A percentile compares a stretch with the other conserved stretches of the same genome.
Conservation (phyloP, 2,113 vertebrate genomes). For the Sylvia atricapilla region DNA sequence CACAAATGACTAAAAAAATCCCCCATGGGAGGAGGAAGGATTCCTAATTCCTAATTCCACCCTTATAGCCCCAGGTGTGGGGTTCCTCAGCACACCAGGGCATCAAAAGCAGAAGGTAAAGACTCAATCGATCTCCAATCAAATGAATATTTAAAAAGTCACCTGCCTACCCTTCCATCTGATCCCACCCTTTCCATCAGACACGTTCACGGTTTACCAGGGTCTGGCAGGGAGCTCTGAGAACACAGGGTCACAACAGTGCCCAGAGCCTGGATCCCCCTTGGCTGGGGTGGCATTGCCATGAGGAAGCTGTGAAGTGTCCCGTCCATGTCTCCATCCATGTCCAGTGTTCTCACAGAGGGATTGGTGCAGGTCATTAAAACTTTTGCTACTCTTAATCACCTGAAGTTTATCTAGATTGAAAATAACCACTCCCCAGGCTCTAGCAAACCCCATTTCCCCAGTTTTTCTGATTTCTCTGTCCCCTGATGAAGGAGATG, state of each 20-base stretch:
- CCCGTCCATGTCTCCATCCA: accelerated
- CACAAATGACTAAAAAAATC: background rate
- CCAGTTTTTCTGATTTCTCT: background rate
- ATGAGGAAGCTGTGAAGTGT: accelerated
- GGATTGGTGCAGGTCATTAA: background rate
- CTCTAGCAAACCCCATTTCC: background rate
- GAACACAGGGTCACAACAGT: accelerated
- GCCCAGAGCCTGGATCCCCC: accelerated
- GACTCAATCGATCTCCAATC: background rate
- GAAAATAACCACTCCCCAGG: background rate
- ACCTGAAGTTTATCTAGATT: background rate
- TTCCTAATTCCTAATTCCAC: no score
- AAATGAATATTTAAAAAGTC: background rate
- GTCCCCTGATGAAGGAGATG: accelerated
- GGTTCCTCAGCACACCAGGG: background rate
- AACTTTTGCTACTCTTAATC: no score
- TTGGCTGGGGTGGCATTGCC: background rate
- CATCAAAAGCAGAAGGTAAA: background rate
- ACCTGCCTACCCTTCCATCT: background rate
- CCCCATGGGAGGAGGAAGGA: background rate
- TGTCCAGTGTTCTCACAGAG: background rate
- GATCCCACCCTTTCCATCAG: background rate
- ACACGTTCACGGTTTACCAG: background rate
- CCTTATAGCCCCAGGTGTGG: background rate
- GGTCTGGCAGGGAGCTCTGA: background rate